phyloP scores from a whole-genome alignment of 2,113 vertebrate species.

The Odobenus rosmarus region DNA sequence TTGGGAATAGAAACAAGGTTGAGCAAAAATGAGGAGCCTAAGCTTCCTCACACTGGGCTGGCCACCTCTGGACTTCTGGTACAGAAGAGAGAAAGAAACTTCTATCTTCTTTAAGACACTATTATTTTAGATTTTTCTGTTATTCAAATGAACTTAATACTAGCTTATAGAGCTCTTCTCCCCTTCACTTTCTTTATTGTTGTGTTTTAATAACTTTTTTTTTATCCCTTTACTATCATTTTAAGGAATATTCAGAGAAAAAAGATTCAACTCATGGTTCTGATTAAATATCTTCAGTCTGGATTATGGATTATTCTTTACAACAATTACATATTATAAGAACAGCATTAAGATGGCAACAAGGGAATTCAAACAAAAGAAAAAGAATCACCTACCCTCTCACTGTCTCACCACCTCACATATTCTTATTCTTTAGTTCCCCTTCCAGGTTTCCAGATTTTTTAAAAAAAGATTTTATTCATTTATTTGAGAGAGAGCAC shows the following conservation, averaged over 20 bases:
- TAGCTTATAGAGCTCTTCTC: not conserved
- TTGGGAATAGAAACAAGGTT: not conserved
- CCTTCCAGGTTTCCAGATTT: not conserved
- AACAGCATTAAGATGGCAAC: not conserved
- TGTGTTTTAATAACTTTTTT: not conserved
- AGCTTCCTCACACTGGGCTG: not conserved
- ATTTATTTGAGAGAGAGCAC: not conserved
- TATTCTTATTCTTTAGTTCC: not conserved
- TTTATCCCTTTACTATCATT: not conserved
- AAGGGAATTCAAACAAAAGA: not conserved
- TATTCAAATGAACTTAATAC: not conserved
- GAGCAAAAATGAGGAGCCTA: not conserved
- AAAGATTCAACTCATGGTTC: not conserved
- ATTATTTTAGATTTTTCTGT: not conserved
- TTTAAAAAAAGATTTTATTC: too few relatives aligned
- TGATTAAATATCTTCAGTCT: not conserved
- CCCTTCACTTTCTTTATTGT: not conserved
- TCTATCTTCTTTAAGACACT: not conserved
- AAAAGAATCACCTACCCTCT: not conserved
- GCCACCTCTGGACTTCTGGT: not conserved
- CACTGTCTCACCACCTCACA: not conserved
- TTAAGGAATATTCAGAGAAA: not conserved
- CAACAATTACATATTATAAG: not conserved
- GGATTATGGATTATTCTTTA: not conserved
- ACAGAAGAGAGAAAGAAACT: not conserved